These are phyloP conservation scores for Calameuta pallipes DNA, from an alignment of 2,888 invertebrate species.

Conservation along the genomic window DNA sequence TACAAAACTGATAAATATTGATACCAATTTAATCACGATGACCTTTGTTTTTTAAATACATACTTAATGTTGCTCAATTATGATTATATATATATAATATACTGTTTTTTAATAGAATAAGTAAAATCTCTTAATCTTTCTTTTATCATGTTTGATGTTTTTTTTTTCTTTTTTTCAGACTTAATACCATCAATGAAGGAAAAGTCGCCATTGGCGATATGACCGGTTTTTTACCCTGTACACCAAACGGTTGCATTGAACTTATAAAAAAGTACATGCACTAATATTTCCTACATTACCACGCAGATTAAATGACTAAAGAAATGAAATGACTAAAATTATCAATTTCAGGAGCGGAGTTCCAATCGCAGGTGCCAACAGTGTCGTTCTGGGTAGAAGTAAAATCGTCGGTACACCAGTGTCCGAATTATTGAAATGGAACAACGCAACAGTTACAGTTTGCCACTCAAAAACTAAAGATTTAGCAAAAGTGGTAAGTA, in stretches of 20 bases:
- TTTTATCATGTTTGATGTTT: slow-evolving; percentile 19
- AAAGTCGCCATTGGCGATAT: slow-evolving; percentile 90
- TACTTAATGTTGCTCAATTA: background rate
- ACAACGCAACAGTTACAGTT: slow-evolving; percentile 95
- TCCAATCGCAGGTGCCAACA: slow-evolving; percentile 82
- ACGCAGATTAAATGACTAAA: background rate
- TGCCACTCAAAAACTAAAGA: slow-evolving; percentile 96
- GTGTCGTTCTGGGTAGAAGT: slow-evolving; percentile 95
- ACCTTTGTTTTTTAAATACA: slow-evolving; percentile 23
- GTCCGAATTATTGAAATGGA: slow-evolving; percentile 94
- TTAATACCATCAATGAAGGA: slow-evolving; percentile 95
- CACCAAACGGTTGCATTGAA: slow-evolving; percentile 95
- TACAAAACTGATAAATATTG: slow-evolving; percentile 1
- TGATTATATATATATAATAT: background rate
- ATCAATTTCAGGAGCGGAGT: slow-evolving; percentile 73
- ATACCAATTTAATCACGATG: slow-evolving; percentile 12
- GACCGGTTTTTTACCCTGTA: slow-evolving; percentile 93
- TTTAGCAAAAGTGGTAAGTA: slow-evolving; percentile 77
- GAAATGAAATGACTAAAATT: slow-evolving; percentile 7
- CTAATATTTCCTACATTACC: background rate
- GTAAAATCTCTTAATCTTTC: slow-evolving; percentile 2
- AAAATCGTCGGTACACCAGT: slow-evolving; percentile 98
- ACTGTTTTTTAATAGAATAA: background rate
- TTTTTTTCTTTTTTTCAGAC: slow-evolving; percentile 65
- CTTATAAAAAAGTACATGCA: slow-evolving; percentile 77